phyloP scores from a whole-genome alignment of 2,888 invertebrate species.

The Glyphotaelius pellucidus region DNA sequence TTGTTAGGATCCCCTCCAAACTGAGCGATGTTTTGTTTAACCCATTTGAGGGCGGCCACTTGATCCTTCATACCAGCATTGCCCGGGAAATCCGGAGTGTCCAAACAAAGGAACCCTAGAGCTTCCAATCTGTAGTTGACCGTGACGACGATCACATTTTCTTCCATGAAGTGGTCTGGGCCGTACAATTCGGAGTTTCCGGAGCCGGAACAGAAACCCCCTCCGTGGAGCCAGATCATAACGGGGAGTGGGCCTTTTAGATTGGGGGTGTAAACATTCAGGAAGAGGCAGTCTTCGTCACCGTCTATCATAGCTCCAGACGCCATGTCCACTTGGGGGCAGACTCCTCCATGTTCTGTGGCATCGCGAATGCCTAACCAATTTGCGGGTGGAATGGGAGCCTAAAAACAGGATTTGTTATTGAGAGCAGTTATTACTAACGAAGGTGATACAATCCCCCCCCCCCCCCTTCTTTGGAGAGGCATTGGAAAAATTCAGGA shows the following conservation, averaged over 20 bases:
- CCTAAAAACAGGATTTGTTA: slow-evolving; percentile 68
- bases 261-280: slow-evolving; percentile 72
- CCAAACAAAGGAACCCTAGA: slow-evolving; percentile 72
- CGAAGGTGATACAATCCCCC: too few species aligned
- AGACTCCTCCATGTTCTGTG: slow-evolving; percentile 70
- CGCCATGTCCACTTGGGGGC: slow-evolving; percentile 71
- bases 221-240: slow-evolving; percentile 71
- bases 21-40: slow-evolving; percentile 71
- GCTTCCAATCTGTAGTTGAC: slow-evolving; percentile 73
- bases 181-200: slow-evolving; percentile 71
- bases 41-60: slow-evolving; percentile 73
- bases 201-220: slow-evolving; percentile 71
- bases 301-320: slow-evolving; percentile 68
- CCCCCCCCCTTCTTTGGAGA: too few species aligned
- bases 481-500: too few species aligned
- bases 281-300: slow-evolving; percentile 72
- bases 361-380: slow-evolving; percentile 72
- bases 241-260: slow-evolving; percentile 68
- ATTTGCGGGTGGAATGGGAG: slow-evolving; percentile 70
- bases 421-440: neutral
- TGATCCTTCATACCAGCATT: slow-evolving; percentile 76
- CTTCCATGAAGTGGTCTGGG: slow-evolving; percentile 72
- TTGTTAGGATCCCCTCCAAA: slow-evolving; percentile 74
- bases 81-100: slow-evolving; percentile 73
- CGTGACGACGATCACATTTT: slow-evolving; percentile 72